These are phyloP conservation scores for Hippocampus mohnikei DNA, from an alignment of 2,113 vertebrate species.

Conservation along the genomic window DNA sequence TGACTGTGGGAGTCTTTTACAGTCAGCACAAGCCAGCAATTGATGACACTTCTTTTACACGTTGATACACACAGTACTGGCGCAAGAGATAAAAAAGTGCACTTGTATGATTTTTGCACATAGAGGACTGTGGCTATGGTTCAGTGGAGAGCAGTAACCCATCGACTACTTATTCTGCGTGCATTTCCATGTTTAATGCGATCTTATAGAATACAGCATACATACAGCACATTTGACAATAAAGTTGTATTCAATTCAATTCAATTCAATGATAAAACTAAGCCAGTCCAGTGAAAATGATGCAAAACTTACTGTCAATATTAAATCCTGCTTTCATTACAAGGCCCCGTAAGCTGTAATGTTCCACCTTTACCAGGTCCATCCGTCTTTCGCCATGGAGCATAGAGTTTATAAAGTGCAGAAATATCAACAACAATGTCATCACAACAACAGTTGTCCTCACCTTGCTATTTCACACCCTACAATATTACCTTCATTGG, in stretches of 20 bases:
- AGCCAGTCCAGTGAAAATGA: background rate
- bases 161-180: background rate
- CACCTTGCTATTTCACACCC: no score
- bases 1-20: conserved; percentile 54
- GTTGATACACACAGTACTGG: conserved; percentile 26
- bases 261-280: background rate
- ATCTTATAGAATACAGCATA: no score
- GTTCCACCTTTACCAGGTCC: background rate
- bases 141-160: background rate
- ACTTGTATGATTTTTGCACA: background rate
- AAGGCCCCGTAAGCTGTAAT: background rate
- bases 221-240: no score
- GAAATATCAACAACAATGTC: background rate
- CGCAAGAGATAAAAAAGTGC: conserved; percentile 6
- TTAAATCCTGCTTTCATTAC: background rate
- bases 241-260: no score
- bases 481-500: no score
- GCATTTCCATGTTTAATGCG: background rate
- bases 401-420: background rate
- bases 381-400: background rate
- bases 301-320: background rate
- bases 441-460: background rate
- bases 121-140: background rate
- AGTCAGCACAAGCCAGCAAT: conserved; percentile 58
- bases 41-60: conserved; percentile 35